These are phyloP conservation scores for Bursaphelenchus mucronatus DNA, from an alignment of 1,140 invertebrate genomes.

Conservation along the genomic window DNA sequence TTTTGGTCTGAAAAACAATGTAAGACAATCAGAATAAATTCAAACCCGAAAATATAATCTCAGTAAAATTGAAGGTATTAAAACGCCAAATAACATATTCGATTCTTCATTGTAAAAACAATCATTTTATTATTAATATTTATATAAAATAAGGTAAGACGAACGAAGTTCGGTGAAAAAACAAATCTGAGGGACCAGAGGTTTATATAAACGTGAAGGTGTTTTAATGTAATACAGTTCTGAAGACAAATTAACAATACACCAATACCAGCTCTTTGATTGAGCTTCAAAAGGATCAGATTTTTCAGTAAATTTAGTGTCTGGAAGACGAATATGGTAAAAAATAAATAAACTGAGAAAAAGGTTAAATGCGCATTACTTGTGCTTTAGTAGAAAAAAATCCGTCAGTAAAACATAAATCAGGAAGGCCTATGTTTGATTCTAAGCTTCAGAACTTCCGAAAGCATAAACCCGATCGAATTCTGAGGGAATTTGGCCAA, in stretches of 20 bases:
- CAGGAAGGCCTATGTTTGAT: slow-evolving; percentile 19
- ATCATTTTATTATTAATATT: too few species aligned
- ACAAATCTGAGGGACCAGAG: too few species aligned
- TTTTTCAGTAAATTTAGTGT: background rate
- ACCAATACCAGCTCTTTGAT: background rate
- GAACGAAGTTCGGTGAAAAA: too few species aligned
- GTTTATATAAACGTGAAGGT: too few species aligned
- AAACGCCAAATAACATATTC: too few species aligned
- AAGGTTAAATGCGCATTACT: background rate
- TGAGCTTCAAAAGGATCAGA: background rate
- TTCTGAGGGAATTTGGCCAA: slow-evolving; percentile 3
- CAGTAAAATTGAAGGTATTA: too few species aligned
- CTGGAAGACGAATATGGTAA: background rate
- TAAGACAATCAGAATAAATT: too few species aligned
- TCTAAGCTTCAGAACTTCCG: slow-evolving; percentile 6
- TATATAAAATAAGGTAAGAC: too few species aligned
- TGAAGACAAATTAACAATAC: slow-evolving; percentile 3
- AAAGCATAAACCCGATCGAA: slow-evolving; percentile 10
- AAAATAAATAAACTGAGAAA: background rate
- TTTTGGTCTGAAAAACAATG: too few species aligned
- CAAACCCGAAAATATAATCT: too few species aligned
- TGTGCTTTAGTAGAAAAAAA: background rate
- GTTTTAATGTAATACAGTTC: background rate
- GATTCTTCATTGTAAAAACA: too few species aligned
- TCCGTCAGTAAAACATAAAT: background rate